A percentile compares a stretch with the other conserved stretches of the same genome.
These are phyloP conservation scores for Uloborus diversus DNA, from an alignment of 1,140 invertebrate genomes.

Conservation along the genomic window DNA sequence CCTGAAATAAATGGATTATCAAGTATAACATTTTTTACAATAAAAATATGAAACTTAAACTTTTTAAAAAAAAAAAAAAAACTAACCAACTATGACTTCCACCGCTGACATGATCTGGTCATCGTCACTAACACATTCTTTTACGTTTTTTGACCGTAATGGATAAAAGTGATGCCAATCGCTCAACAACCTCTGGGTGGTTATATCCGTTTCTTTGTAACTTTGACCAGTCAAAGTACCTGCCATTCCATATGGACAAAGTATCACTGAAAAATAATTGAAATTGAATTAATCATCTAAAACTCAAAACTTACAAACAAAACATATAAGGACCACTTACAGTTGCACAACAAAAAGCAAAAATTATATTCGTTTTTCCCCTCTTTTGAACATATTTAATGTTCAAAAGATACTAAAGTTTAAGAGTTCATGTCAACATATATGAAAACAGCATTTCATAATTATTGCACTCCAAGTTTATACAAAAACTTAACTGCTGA, in stretches of 20 bases:
- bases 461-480: no score
- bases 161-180: conserved; percentile 97
- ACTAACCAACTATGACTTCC: conserved; percentile 76
- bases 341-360: no score
- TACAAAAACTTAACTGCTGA: no score
- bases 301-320: not conserved
- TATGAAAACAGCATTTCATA: no score
- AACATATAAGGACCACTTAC: no score
- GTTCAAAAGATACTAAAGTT: no score
- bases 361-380: no score
- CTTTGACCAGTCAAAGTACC: conserved; percentile 88
- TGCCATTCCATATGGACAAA: conserved; percentile 92
- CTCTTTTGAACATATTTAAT: no score
- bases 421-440: no score
- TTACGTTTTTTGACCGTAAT: conserved; percentile 67
- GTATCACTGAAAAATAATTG: conserved; percentile 83
- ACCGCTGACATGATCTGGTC: conserved; percentile 73
- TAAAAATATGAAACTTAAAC: no score
- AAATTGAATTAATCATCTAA: not conserved
- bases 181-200: conserved; percentile 81
- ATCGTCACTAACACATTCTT: conserved; percentile 51
- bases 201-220: conserved; percentile 77
- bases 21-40: no score
- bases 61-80: conserved; percentile 24
- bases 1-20: no score